Evolutionary conservation across 1,140 invertebrate species (phyloP).

Genomic region (Belonocnema kinseyi): DNA sequence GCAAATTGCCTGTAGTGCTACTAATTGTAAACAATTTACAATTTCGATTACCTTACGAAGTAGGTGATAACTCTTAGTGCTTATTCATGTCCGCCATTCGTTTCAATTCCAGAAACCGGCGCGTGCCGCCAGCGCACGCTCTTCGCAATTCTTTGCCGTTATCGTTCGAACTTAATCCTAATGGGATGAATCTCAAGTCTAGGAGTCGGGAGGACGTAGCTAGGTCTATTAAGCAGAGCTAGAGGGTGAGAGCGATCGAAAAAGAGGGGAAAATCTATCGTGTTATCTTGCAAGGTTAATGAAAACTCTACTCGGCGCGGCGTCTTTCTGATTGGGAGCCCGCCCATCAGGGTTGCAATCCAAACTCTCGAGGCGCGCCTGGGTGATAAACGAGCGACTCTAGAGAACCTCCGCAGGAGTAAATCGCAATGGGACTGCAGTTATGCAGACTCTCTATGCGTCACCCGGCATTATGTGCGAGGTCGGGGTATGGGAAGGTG

Average conservation of each 20-base stretch:
- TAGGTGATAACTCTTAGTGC: background rate
- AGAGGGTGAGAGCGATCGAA: background rate
- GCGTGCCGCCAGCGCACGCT: background rate
- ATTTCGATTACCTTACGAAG: background rate
- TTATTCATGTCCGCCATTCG: background rate
- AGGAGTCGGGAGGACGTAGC: background rate
- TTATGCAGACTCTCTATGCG: slow-evolving; percentile 66
- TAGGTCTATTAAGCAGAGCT: background rate
- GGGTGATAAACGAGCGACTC: slow-evolving; percentile 61
- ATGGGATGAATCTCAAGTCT: slow-evolving; percentile 5
- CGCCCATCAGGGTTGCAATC: background rate
- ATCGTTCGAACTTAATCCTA: background rate
- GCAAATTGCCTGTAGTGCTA: too few species aligned
- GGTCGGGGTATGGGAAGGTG: slow-evolving; percentile 47
- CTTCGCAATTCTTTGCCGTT: slow-evolving; percentile 8
- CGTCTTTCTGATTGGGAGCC: background rate
- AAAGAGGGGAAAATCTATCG: slow-evolving; percentile 17
- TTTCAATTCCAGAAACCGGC: background rate
- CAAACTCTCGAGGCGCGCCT: background rate
- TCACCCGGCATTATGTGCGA: slow-evolving; percentile 62
- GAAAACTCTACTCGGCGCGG: background rate
- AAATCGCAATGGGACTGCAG: slow-evolving; percentile 63
- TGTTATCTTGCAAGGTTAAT: slow-evolving; percentile 14
- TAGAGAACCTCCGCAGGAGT: slow-evolving; percentile 45
- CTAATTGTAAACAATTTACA: slow-evolving; percentile 5